Percentiles rank a stretch among this genome's conserved stretches.
phyloP scores from a whole-genome alignment of 2,888 invertebrate genomes.

The Plemyria rubiginata region DNA sequence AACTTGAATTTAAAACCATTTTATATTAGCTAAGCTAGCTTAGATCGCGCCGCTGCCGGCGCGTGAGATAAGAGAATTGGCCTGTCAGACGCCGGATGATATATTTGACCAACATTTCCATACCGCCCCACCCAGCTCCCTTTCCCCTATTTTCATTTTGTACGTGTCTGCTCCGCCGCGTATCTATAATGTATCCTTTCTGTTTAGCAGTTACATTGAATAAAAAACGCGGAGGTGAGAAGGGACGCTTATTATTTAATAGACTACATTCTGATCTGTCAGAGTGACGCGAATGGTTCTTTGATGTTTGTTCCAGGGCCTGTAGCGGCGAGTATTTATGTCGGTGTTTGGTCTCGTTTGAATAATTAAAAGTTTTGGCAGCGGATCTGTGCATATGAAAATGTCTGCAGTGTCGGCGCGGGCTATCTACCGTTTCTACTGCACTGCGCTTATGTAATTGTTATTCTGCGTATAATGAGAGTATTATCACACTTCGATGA shows the following conservation, averaged over 20 bases:
- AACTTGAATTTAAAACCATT: slow-evolving; percentile 85
- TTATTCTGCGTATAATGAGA: slow-evolving; percentile 55
- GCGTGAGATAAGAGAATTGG: slow-evolving; percentile 93
- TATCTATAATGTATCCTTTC: slow-evolving; percentile 82
- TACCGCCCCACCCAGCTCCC: slow-evolving; percentile 78
- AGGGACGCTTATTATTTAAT: slow-evolving; percentile 74
- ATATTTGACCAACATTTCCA: slow-evolving; percentile 96
- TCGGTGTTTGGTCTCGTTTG: slow-evolving; percentile 52
- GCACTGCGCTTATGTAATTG: slow-evolving; percentile 62
- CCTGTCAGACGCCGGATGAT: slow-evolving; percentile 95
- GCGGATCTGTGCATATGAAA: slow-evolving; percentile 50
- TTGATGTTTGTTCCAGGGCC: slow-evolving; percentile 42
- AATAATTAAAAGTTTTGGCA: slow-evolving; percentile 71
- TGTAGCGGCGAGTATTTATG: slow-evolving; percentile 42
- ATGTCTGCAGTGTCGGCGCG: slow-evolving; percentile 51
- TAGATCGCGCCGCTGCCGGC: slow-evolving; percentile 84
- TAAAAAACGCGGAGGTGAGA: slow-evolving; percentile 73
- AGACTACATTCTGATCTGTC: slow-evolving; percentile 68
- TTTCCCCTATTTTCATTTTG: slow-evolving; percentile 83
- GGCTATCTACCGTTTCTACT: slow-evolving; percentile 56
- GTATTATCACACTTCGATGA: slow-evolving; percentile 53
- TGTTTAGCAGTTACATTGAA: slow-evolving; percentile 79
- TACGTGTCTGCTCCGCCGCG: slow-evolving; percentile 81
- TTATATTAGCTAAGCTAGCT: slow-evolving; percentile 85
- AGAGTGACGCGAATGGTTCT: slow-evolving; percentile 57